Evolutionary conservation across 2,888 invertebrate species (phyloP), one percentile per base, ranked within the genome.

Genomic region (Drosophila borborema): DNA sequence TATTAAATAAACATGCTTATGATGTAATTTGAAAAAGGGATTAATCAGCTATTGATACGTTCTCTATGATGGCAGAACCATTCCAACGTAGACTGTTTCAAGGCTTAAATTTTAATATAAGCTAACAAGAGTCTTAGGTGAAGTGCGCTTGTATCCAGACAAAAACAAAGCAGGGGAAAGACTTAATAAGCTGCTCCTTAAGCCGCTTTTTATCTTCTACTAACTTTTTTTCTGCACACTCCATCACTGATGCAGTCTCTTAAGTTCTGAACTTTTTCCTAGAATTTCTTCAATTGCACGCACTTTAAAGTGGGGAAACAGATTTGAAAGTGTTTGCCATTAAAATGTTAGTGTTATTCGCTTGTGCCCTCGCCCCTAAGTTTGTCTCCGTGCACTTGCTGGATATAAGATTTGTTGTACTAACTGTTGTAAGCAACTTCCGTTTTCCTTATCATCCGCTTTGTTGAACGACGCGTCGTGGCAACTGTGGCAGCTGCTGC

Each of bases 351-450:
- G 28, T 18, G 20, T 62, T 60, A 51, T 54, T 48, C 18, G 51
- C 20, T 16, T 41, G 28, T 12, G 14, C 43, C 8, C 56, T 9
- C 18, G 51, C 36, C n/a, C 43, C 31, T 41, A 28, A 31, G 20
- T 53, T 55, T 28, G 36, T 41, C 34, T 5, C 61, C 54, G 49
- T 40, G 12, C 41, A 34, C 66, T 59, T 53, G 62, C 43, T 74
- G 72, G 55, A 61, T 64, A 14, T 40, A 64, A 48, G 55, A 61
- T 58, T 65, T 75, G 66, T 72, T 72, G 76, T 69, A 71, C 54
- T 36, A 55, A 86, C 67, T 76, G 80, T 84, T 86, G 89, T 84
- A 72, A 89, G 87, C 85, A 89, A 86, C 77, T 86, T 86, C 89
- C 89, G 89, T 77, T 85, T 85, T 87, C 85, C 77, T 70, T 86